A percentile compares a stretch with the other conserved stretches of the same genome.
Evolutionary conservation across 2,113 vertebrate genomes (phyloP).

Genomic region (Toxotes jaculatrix): DNA sequence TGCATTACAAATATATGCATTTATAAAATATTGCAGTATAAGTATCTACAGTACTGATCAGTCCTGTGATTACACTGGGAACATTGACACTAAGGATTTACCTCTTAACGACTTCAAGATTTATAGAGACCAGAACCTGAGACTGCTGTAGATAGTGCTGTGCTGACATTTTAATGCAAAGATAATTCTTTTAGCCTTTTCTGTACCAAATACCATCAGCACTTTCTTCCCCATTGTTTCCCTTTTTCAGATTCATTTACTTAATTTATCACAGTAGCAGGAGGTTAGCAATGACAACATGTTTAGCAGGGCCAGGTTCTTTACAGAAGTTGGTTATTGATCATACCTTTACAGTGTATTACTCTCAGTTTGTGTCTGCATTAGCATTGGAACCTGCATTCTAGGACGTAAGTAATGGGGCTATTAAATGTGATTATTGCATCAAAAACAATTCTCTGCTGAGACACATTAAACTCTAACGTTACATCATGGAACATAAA

Average conservation of each 20-base stretch:
- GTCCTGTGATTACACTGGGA: not conserved
- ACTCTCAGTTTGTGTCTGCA: slow-evolving; percentile 45
- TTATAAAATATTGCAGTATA: not conserved
- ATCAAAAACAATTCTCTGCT: slow-evolving; percentile 48
- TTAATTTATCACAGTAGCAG: slow-evolving; percentile 65
- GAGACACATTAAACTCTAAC: slow-evolving; percentile 35
- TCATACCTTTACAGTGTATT: slow-evolving; percentile 44
- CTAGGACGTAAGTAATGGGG: slow-evolving; percentile 25
- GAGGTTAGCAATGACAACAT: slow-evolving; percentile 29
- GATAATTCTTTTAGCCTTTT: slow-evolving; percentile 53
- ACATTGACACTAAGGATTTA: slow-evolving; percentile 27
- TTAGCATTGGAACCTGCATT: slow-evolving; percentile 9
- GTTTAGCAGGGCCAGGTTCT: slow-evolving; percentile 37
- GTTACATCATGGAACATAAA: slow-evolving; percentile 54
- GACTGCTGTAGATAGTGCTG: slow-evolving; percentile 47
- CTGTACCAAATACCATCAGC: slow-evolving; percentile 66
- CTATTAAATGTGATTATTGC: slow-evolving; percentile 61
- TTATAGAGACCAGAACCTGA: slow-evolving; percentile 26
- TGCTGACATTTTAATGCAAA: slow-evolving; percentile 66
- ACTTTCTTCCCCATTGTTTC: slow-evolving; percentile 58
- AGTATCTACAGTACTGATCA: not conserved
- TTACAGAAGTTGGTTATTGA: slow-evolving; percentile 49
- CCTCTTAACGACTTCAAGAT: slow-evolving; percentile 30
- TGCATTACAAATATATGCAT: slow-evolving; percentile 13
- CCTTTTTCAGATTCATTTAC: slow-evolving; percentile 50